phyloP scores from a whole-genome alignment of 1,140 invertebrate genomes.

The Leptinotarsa lineolata region DNA sequence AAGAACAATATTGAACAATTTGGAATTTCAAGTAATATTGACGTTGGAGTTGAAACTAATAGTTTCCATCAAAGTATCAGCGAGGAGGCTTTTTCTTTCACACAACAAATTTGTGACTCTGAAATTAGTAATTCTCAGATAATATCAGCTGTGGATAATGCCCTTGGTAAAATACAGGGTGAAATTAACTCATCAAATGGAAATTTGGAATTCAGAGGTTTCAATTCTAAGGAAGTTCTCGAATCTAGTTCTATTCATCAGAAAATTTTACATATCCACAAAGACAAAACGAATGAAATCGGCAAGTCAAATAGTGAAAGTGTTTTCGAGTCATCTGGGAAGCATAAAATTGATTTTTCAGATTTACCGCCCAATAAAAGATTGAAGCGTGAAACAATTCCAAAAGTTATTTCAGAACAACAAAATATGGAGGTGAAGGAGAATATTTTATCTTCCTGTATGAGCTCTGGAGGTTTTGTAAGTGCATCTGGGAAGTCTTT shows the following conservation, averaged over 20 bases:
- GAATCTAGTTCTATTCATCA: neutral
- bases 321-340: neutral
- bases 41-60: neutral
- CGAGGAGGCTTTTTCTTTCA: slow-evolving; percentile 9
- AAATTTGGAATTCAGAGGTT: slow-evolving; percentile 17
- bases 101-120: slow-evolving; percentile 20
- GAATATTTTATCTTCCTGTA: neutral
- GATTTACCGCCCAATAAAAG: neutral
- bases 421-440: neutral
- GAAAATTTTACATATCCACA: neutral
- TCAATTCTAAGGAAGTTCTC: slow-evolving; percentile 25
- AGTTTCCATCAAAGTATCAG: neutral
- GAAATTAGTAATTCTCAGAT: slow-evolving; percentile 24
- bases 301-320: neutral
- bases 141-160: slow-evolving; percentile 8
- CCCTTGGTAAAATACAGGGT: neutral
- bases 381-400: neutral
- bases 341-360: neutral
- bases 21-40: neutral
- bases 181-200: neutral
- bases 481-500: slow-evolving; percentile 33
- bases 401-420: neutral
- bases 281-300: neutral
- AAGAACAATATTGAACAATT: neutral
- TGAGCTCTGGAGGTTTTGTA: slow-evolving; percentile 30